Evolutionary conservation across 2,797 vertebrate species (phyloP), one percentile per base, ranked within the genome.

Genomic region (Cetoscarus ocellatus): DNA sequence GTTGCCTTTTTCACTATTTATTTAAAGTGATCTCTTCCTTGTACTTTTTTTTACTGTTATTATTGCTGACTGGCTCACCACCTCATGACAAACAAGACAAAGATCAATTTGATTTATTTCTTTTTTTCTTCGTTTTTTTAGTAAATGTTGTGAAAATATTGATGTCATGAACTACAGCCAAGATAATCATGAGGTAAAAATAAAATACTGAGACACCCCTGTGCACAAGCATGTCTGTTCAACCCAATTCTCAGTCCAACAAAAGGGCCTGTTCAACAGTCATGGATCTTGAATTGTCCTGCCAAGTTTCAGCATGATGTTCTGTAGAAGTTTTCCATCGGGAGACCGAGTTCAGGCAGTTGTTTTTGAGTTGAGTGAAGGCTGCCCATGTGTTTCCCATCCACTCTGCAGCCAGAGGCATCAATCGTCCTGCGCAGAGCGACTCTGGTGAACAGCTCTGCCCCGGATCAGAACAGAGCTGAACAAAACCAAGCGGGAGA

Each of bases 311-410:
- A 55, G 64, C 56, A 18, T 70, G 86, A 71, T 84, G 73, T 80
- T 87, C 75, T 76, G 52, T 74, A 48, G 76, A 79, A 56, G 63
- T 77, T 84, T 87, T 86, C 86, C 85, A 71, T 40, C 3, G 72
- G 75, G 82, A 73, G 66, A 65, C 58, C 42, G 73, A 52, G 72
- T 83, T 84, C 70, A 77, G 74, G 85, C 80, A 70, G 82, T 87
- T 90, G 84, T 84, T 87, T 79, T 79, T 61, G 43, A 85, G 73
- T 70, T 79, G 82, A 80, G 83, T 79, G 80, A 78, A 83, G 78
- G 78, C 90, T 87, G 83, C 86, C 88, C 90, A 92, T 93, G 91
- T 94, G 92, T 92, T 94, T 93, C 85, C 87, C 90, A 91, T 93
- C 89, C 87, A 75, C 85, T 80, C 66, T 76, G 77, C 77, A 86